phyloP scores from a whole-genome alignment of 1,140 invertebrate genomes.

The Melanaphis sacchari region DNA sequence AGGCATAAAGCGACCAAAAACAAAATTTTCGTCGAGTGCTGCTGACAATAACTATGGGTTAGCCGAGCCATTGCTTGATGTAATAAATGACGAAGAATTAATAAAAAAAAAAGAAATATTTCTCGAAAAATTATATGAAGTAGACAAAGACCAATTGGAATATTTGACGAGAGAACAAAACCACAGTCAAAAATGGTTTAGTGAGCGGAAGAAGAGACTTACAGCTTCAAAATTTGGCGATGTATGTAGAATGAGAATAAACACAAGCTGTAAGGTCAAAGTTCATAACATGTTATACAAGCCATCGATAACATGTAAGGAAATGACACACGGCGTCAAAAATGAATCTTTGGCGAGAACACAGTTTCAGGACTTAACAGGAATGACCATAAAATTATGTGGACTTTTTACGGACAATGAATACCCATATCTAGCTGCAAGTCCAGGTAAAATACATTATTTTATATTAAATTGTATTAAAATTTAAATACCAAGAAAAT shows the following conservation, averaged over 20 bases:
- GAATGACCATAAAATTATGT: background rate
- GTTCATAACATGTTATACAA: background rate
- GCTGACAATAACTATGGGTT: background rate
- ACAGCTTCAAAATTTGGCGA: slow-evolving; percentile 16
- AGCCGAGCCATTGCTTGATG: background rate
- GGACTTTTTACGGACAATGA: background rate
- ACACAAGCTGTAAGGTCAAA: background rate
- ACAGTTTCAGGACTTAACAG: background rate
- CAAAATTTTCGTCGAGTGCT: background rate
- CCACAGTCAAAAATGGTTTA: background rate
- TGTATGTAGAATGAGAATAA: background rate
- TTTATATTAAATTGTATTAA: no score
- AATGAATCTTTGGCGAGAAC: background rate
- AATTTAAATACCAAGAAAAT: no score
- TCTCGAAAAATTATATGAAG: background rate
- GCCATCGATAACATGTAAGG: background rate
- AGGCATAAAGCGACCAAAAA: background rate
- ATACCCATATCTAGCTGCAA: slow-evolving; percentile 6
- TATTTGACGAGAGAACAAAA: background rate
- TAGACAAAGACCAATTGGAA: background rate
- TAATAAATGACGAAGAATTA: background rate
- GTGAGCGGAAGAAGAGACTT: background rate
- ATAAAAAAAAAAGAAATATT: background rate
- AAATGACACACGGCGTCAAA: background rate
- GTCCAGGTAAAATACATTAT: slow-evolving; percentile 5